Evolutionary conservation across 1,140 invertebrate species (phyloP), one percentile per base, ranked within the genome.

Genomic region (Hylaeus anthracinus): DNA sequence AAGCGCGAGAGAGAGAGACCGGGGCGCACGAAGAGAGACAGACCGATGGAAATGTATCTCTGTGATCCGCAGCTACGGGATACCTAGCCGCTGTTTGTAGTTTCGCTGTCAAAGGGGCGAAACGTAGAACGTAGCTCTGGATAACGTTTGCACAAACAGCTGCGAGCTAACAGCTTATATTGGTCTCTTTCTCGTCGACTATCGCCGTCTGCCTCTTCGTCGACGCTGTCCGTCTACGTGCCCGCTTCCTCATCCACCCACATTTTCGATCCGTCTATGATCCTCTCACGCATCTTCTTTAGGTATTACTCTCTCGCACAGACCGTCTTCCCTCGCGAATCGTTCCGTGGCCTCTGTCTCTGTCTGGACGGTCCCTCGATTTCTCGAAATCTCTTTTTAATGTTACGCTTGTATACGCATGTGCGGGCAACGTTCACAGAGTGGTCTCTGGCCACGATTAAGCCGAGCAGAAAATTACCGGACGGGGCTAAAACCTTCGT

Each of bases 101-200:
- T 78, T 63, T 51, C 66, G 79, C 71, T 86, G 83, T 86, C 84
- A 86, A 85, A 86, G 84, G 83, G 65, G 41, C 64, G 65, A 81
- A 81, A 79, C 83, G 79, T 67, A 82, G 72, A 64, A 85, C 74
- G 83, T 61, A 72, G 63, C 79, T 61, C 60, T 81, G 84, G 84
- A 84, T 76, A 85, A 85, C 80, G 83, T 86, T 86, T 86, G 79
- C 71, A 73, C 84, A 86, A 86, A 86, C 84, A 86, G 83, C 84
- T 85, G 83, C 84, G 63, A 86, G 84, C 83, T 82, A 86, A 82
- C 83, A 79, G 84, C 84, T 86, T 85, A 86, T 86, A 86, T 86
- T 86, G 84, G 71, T 79, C 80, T 78, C 80, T 63, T 82, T 82
- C 71, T 71, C 48, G 58, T 63, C 60, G 78, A 37, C 76, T 75